A percentile compares a stretch with the other conserved stretches of the same genome.
These are phyloP conservation scores for Phylloscopus trochilus DNA, from an alignment of 2,113 vertebrate species.

Conservation along the genomic window DNA sequence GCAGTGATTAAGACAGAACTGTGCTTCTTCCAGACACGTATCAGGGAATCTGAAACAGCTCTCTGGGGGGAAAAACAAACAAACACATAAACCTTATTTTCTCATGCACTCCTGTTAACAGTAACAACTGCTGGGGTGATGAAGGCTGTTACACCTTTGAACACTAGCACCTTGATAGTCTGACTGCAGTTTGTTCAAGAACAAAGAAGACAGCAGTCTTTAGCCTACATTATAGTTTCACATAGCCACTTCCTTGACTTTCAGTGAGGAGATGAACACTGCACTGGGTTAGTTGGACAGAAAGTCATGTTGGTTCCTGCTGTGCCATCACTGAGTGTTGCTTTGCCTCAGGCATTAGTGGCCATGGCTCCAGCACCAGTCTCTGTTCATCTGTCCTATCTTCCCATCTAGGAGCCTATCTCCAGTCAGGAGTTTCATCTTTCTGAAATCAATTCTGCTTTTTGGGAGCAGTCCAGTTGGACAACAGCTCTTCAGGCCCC, in stretches of 20 bases:
- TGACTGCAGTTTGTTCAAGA: not conserved
- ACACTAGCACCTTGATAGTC: not conserved
- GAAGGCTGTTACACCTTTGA: not conserved
- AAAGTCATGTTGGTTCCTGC: not conserved
- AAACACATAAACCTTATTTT: not conserved
- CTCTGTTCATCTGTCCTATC: not conserved
- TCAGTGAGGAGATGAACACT: not conserved
- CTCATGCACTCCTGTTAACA: not conserved
- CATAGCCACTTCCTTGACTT: fast-evolving
- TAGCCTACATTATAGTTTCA: not conserved
- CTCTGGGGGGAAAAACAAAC: not conserved
- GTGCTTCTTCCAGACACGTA: not conserved
- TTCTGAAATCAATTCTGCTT: not conserved
- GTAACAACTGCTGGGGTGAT: not conserved
- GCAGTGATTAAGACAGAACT: not conserved
- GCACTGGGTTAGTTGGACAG: fast-evolving
- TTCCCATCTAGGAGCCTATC: fast-evolving
- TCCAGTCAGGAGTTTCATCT: not conserved
- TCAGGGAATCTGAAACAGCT: not conserved
- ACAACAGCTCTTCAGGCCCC: not conserved
- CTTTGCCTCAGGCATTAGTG: not conserved
- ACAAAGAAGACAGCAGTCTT: not conserved
- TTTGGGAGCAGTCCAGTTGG: not conserved
- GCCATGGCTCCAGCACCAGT: fast-evolving
- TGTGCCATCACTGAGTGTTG: fast-evolving